Conservation (phyloP, 1,140 invertebrate species). For the Danaus plexippus region DNA sequence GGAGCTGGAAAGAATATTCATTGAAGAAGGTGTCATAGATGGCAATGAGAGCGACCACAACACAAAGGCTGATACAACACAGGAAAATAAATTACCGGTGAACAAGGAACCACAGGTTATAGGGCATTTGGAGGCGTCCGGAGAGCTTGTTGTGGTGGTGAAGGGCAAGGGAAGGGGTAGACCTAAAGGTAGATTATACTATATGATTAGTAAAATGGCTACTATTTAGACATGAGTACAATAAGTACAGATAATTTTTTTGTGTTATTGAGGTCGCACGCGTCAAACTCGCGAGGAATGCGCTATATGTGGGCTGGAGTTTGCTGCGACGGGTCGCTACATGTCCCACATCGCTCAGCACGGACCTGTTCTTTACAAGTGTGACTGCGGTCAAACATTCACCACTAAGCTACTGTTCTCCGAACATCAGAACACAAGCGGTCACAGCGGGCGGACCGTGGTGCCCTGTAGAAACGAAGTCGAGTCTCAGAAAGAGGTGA, state of each 20-base stretch:
- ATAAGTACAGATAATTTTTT: no score
- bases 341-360: conserved; percentile 65
- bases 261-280: conserved; percentile 7
- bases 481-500: conserved; percentile 5
- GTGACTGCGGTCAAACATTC: conserved; percentile 68
- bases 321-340: conserved; percentile 52
- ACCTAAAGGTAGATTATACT: conserved; percentile 54
- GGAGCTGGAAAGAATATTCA: conserved; percentile 81
- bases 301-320: conserved; percentile 53
- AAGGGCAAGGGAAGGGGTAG: conserved; percentile 71
- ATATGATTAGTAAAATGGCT: neutral
- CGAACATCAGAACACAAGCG: conserved; percentile 69
- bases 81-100: conserved; percentile 7
- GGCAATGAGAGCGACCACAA: conserved; percentile 70
- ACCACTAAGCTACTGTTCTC: conserved; percentile 60
- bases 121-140: conserved; percentile 77
- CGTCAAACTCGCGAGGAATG: conserved; percentile 33
- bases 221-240: no score
- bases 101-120: conserved; percentile 72
- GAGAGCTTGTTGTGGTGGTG: conserved; percentile 75
- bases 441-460: conserved; percentile 65
- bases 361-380: conserved; percentile 71
- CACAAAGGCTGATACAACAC: conserved; percentile 23
- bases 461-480: conserved; percentile 25
- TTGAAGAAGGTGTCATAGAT: conserved; percentile 80